These are phyloP conservation scores for Drosophila falleni DNA, from an alignment of 2,888 invertebrate genomes.

Conservation along the genomic window DNA sequence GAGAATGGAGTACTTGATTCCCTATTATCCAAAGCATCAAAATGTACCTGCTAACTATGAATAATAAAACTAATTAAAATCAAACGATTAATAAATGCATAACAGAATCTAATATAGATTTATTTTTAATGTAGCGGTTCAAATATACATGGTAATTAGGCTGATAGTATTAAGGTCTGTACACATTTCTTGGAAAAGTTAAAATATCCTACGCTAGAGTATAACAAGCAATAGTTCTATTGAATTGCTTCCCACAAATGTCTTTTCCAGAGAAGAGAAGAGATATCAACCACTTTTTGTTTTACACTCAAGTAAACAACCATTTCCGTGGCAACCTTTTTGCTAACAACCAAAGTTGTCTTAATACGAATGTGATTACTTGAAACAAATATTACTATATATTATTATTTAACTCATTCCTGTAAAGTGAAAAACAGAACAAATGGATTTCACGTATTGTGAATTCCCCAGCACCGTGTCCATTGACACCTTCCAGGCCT, in stretches of 20 bases:
- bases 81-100: neutral
- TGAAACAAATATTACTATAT: conserved; percentile 2
- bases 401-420: neutral
- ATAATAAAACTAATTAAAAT: neutral
- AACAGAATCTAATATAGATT: too few species aligned
- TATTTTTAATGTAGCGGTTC: too few species aligned
- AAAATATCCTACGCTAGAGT: too few species aligned
- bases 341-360: neutral
- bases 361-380: neutral
- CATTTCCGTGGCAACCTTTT: conserved; percentile 15
- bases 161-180: too few species aligned
- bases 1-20: conserved; percentile 37
- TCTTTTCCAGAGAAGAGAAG: neutral
- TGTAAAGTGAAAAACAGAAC: neutral
- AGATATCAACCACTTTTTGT: neutral
- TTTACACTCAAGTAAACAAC: neutral
- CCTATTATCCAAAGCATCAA: conserved; percentile 30
- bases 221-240: too few species aligned
- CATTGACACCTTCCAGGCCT: conserved; percentile 84
- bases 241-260: too few species aligned
- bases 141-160: too few species aligned
- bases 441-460: conserved; percentile 80
- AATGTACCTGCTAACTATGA: neutral
- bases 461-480: conserved; percentile 84
- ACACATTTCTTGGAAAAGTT: too few species aligned